These are phyloP conservation scores for Isurus oxyrinchus DNA, from an alignment of 2,113 vertebrate species.

Conservation along the genomic window DNA sequence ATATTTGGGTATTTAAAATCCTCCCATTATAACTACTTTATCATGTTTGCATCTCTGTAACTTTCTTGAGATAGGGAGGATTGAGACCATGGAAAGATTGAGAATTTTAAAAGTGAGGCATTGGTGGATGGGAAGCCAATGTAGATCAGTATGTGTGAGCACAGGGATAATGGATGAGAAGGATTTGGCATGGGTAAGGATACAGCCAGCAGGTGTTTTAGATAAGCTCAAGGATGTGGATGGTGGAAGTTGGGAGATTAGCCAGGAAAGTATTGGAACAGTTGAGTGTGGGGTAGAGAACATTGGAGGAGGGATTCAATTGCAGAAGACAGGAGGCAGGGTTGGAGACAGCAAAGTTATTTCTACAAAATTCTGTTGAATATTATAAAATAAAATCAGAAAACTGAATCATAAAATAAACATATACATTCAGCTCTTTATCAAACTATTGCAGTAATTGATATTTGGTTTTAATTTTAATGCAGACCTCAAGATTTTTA, in stretches of 20 bases:
- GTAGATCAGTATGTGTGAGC: not conserved
- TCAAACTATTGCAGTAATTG: not conserved
- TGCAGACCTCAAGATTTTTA: not conserved
- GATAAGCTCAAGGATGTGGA: not conserved
- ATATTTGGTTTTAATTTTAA: not conserved
- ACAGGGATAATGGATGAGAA: not conserved
- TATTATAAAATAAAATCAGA: not conserved
- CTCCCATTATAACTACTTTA: too few relatives aligned
- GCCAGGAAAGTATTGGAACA: not conserved
- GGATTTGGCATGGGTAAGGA: not conserved
- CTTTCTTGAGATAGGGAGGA: not conserved
- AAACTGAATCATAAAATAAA: not conserved
- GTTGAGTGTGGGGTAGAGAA: not conserved
- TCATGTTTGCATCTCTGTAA: too few relatives aligned
- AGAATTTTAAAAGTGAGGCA: not conserved
- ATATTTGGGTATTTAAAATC: too few relatives aligned
- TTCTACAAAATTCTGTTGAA: not conserved
- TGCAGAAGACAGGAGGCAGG: not conserved
- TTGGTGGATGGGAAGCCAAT: too few relatives aligned
- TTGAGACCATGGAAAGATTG: not conserved
- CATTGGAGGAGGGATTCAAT: not conserved
- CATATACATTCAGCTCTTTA: not conserved
- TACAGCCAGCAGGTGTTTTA: not conserved
- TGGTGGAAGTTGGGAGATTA: not conserved
- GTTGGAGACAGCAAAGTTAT: not conserved